These are phyloP conservation scores for Entomobrya proxima DNA, from an alignment of 2,888 invertebrate genomes.

Conservation along the genomic window DNA sequence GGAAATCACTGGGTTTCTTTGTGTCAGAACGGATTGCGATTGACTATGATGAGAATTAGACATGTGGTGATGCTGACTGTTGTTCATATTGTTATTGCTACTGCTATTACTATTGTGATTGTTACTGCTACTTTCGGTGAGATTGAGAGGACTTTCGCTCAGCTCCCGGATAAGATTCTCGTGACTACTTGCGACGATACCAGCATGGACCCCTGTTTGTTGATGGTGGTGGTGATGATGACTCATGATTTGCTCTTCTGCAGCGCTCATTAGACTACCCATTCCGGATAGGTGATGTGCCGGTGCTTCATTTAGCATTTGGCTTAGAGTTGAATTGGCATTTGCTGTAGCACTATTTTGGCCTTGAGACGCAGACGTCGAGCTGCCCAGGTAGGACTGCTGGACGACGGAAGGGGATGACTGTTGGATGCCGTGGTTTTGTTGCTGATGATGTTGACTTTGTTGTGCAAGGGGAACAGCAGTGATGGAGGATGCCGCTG, in stretches of 20 bases:
- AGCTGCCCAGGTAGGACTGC: conserved; percentile 41
- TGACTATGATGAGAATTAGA: conserved; percentile 35
- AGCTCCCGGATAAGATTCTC: conserved; percentile 71
- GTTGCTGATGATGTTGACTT: conserved; percentile 21
- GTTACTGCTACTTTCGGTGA: conserved; percentile 63
- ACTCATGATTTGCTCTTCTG: conserved; percentile 62
- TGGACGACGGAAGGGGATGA: conserved; percentile 28
- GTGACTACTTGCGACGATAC: conserved; percentile 56
- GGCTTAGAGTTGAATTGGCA: conserved; percentile 54
- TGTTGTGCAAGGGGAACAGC: not conserved
- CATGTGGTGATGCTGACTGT: conserved; percentile 24
- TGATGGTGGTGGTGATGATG: conserved; percentile 13
- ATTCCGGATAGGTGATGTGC: conserved; percentile 51
- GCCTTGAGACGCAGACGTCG: conserved; percentile 46
- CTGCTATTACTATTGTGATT: conserved; percentile 9
- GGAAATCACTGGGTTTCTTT: conserved; percentile 66
- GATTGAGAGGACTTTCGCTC: conserved; percentile 72
- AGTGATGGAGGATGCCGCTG: not conserved
- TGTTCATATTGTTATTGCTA: conserved; percentile 32
- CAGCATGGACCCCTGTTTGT: not conserved
- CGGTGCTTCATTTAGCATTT: conserved; percentile 64
- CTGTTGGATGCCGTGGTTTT: conserved; percentile 10
- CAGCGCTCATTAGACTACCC: conserved; percentile 48
- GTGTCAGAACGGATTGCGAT: conserved; percentile 37
- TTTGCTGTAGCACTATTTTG: conserved; percentile 39